Evolutionary conservation across 2,888 invertebrate genomes (phyloP), one percentile per base, ranked within the genome.

Genomic region (Deladenus siricidicola): DNA sequence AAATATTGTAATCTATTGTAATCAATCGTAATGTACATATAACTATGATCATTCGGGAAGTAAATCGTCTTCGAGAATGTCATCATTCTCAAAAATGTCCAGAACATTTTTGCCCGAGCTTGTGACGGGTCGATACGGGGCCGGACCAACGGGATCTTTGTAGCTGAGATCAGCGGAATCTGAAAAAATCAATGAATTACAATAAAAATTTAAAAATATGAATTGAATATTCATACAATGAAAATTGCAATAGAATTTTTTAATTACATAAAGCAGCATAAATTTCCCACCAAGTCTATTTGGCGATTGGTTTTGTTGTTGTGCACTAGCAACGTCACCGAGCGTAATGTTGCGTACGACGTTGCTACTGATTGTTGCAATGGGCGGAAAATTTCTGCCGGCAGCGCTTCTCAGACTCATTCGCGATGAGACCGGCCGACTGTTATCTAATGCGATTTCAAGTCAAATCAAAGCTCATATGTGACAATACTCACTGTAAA

Each of bases 31-130:
- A 28, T 50, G 19, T 26, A 21, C 24, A 26, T 21, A 14, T 21
- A 4, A 28, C 19, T 1, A 23, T 29, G 48, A 23, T 83, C 82
- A 87, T 77, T 86, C 86, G 1, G 87, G 87, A 69, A 88, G 79
- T 49, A 88, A 81, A 78, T 87, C 87, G 73, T 87, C 86, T 21
- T 86, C 87, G 23, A 87, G 87, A 78, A 87, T 85, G 21, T 84
- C 72, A 56, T 61, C 57, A 29, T 60, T 61, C 23, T 69, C 69
- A 39, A 71, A 71, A 42, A 58, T 49, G 79, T 28, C 81, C 81
- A 10, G 45, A 30, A 47, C 24, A 42, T 53, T 23, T 50, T 55
- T 42, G 55, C 43, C 44, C 71, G 68, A 4, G 83, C 83, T 30
- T 83, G 74, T 56, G 79, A 79, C 58, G 78, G 76, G 42, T 79